Evolutionary conservation across 1,140 invertebrate species (phyloP).

Genomic region (Drosophila murphyi): DNA sequence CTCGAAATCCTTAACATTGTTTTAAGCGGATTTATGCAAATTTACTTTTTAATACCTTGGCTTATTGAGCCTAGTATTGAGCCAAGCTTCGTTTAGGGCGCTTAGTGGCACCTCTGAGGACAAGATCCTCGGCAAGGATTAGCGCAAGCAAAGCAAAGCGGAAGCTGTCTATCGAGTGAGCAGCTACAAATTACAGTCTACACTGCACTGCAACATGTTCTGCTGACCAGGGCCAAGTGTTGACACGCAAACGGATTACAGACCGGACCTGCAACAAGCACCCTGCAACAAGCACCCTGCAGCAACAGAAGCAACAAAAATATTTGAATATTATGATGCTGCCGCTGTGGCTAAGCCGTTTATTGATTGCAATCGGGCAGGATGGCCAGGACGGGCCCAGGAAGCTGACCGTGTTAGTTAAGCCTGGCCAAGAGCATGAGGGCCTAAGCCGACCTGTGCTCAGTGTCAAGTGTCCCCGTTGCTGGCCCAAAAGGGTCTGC

Average conservation of each 20-base stretch:
- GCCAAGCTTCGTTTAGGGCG: constrained; percentile 65
- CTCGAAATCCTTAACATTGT: constrained; percentile 46
- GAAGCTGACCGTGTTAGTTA: constrained; percentile 33
- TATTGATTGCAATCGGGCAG: constrained; percentile 80
- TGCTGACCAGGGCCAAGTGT: constrained; percentile 44
- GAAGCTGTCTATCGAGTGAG: constrained; percentile 42
- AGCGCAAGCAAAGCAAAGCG: constrained; percentile 38
- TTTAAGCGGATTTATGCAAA: constrained; percentile 72
- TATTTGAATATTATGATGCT: constrained; percentile 60
- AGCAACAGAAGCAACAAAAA: constrained; percentile 38
- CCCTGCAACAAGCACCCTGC: not conserved
- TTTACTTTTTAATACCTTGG: constrained; percentile 80
- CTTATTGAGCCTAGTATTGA: constrained; percentile 66
- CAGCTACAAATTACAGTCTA: not conserved
- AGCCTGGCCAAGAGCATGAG: constrained; percentile 3
- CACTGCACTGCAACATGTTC: not conserved
- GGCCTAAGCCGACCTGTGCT: constrained; percentile 40
- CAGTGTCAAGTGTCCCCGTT: constrained; percentile 74
- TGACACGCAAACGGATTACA: constrained; percentile 79
- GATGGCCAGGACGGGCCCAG: constrained; percentile 29
- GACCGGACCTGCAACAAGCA: constrained; percentile 32
- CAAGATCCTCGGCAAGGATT: constrained; percentile 44
- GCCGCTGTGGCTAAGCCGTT: constrained; percentile 68
- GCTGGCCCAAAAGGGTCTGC: constrained; percentile 21
- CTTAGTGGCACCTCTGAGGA: constrained; percentile 64